Percentiles rank a stretch among this genome's conserved stretches.
These are phyloP conservation scores for Cygnus olor DNA, from an alignment of 2,797 vertebrate genomes.

Conservation along the genomic window DNA sequence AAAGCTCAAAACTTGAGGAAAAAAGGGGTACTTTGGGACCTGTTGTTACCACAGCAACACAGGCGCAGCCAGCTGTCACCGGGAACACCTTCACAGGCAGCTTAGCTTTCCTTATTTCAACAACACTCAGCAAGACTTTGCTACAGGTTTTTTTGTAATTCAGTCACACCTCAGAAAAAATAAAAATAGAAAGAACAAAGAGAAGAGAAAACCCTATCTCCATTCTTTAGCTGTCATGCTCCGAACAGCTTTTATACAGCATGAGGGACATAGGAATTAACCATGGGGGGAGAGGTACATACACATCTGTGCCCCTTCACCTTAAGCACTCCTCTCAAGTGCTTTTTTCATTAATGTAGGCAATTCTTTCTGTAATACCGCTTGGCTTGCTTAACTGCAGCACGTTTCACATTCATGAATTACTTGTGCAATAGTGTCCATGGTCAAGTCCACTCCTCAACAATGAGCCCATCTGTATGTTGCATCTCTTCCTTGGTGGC, in stretches of 20 bases:
- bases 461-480: too few species aligned
- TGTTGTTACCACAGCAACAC: not conserved
- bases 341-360: too few species aligned
- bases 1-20: not conserved
- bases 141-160: not conserved
- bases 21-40: not conserved
- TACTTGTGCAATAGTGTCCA: too few species aligned
- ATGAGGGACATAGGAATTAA: not conserved
- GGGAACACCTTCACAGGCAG: not conserved
- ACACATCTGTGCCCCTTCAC: accelerated
- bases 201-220: not conserved
- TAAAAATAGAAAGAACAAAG: not conserved
- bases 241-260: not conserved
- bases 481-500: too few species aligned
- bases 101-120: not conserved
- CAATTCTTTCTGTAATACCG: too few species aligned
- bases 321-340: not conserved
- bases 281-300: not conserved
- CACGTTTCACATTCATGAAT: too few species aligned
- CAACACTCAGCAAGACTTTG: not conserved
- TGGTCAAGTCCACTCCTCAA: too few species aligned
- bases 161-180: not conserved
- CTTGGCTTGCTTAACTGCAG: too few species aligned
- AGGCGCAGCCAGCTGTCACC: not conserved
- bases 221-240: not conserved